These are phyloP conservation scores for Amphiprion clarkii DNA, from an alignment of 2,797 vertebrate genomes.

Conservation along the genomic window DNA sequence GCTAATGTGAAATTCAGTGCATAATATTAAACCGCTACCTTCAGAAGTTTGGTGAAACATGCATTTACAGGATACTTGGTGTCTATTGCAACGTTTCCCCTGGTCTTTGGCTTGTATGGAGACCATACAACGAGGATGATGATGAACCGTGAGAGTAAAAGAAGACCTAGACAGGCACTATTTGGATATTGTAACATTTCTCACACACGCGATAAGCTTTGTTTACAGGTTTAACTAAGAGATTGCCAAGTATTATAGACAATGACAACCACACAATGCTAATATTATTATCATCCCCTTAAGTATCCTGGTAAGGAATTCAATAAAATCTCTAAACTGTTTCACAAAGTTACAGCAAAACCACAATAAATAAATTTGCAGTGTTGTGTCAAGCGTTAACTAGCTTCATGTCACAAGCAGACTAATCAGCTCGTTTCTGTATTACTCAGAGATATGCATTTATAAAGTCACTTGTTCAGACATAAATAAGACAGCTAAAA, in stretches of 20 bases:
- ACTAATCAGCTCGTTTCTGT: background rate
- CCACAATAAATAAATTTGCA: conserved; percentile 30
- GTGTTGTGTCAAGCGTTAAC: conserved; percentile 21
- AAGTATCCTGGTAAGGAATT: conserved; percentile 33
- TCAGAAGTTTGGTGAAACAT: conserved; percentile 60
- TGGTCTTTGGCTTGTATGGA: conserved; percentile 72
- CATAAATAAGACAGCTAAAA: conserved; percentile 31
- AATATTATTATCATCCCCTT: conserved; percentile 34
- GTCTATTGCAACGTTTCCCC: conserved; percentile 70
- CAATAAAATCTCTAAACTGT: conserved; percentile 38
- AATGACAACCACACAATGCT: conserved; percentile 40
- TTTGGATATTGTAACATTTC: conserved; percentile 51
- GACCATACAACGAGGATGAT: conserved; percentile 22
- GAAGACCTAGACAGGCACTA: conserved; percentile 78
- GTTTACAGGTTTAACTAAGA: conserved; percentile 46
- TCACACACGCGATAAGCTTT: conserved; percentile 45
- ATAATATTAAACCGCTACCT: conserved; percentile 66
- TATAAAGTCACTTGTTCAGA: conserved; percentile 37
- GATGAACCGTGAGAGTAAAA: conserved; percentile 28
- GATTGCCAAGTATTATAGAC: conserved; percentile 53
- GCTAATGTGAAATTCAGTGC: conserved; percentile 67
- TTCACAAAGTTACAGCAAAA: conserved; percentile 36
- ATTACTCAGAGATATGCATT: conserved; percentile 19
- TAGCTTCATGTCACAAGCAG: conserved; percentile 15
- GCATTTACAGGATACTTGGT: conserved; percentile 55